phyloP scores from a whole-genome alignment of 2,797 vertebrate species.

The Coregonus suidteri region DNA sequence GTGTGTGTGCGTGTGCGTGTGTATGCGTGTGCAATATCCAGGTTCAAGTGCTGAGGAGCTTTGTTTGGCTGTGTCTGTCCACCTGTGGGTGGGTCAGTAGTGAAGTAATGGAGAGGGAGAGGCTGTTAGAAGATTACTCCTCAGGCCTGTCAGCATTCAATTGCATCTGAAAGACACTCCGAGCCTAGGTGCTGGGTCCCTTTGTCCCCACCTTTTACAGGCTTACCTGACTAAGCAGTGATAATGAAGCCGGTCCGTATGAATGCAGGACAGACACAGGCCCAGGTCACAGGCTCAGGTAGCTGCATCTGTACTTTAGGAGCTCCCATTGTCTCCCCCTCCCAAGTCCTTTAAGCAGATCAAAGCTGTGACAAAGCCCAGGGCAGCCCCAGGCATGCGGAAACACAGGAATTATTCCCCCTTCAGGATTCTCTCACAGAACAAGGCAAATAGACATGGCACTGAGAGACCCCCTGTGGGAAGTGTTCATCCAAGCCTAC shows the following conservation, averaged over 20 bases:
- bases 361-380: constrained; percentile 73
- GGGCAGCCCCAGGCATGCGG: constrained; percentile 71
- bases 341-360: constrained; percentile 77
- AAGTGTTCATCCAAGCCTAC: constrained; percentile 59
- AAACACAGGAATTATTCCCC: constrained; percentile 66
- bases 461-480: constrained; percentile 50
- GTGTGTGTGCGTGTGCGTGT: neutral
- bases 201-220: constrained; percentile 63
- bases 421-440: constrained; percentile 67
- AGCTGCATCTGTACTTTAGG: constrained; percentile 70
- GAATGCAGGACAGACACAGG: constrained; percentile 68
- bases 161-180: constrained; percentile 66
- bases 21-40: neutral
- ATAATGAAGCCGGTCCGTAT: constrained; percentile 67
- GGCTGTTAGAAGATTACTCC: constrained; percentile 59
- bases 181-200: constrained; percentile 63
- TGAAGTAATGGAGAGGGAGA: constrained; percentile 5
- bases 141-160: constrained; percentile 62
- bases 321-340: constrained; percentile 70
- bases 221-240: constrained; percentile 71
- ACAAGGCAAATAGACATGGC: constrained; percentile 66
- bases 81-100: constrained; percentile 52
- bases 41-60: neutral
- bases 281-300: constrained; percentile 72
- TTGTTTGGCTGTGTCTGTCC: constrained; percentile 18